These are phyloP conservation scores for Nanger granti DNA, from an alignment of 2,113 vertebrate species.

Conservation along the genomic window DNA sequence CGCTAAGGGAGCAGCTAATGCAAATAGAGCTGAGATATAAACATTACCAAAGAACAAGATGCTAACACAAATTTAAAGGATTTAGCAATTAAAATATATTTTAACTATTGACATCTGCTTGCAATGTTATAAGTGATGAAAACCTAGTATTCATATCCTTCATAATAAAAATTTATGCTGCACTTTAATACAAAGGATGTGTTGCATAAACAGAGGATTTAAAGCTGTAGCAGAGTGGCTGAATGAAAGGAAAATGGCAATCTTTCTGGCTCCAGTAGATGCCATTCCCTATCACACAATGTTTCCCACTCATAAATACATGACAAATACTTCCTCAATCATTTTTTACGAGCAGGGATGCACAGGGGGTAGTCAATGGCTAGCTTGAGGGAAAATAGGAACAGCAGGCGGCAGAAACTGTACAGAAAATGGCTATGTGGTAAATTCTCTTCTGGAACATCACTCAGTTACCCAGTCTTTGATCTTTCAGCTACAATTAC, in stretches of 20 bases:
- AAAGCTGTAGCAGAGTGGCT: constrained; percentile 77
- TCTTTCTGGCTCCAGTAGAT: constrained; percentile 90
- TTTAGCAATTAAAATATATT: constrained; percentile 73
- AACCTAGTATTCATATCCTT: constrained; percentile 74
- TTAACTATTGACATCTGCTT: constrained; percentile 77
- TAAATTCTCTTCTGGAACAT: constrained; percentile 98
- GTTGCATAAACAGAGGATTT: constrained; percentile 81
- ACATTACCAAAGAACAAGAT: constrained; percentile 60
- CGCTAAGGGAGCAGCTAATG: constrained; percentile 47
- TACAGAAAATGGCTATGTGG: constrained; percentile 94
- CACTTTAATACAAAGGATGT: constrained; percentile 78
- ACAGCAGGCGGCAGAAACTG: constrained; percentile 94
- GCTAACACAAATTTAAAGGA: constrained; percentile 69
- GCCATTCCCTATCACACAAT: constrained; percentile 94
- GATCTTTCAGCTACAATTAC: constrained; percentile 98
- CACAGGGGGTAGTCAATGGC: constrained; percentile 94
- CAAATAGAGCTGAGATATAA: constrained; percentile 68
- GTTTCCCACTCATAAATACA: constrained; percentile 98
- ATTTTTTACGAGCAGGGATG: constrained; percentile 99
- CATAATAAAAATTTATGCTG: constrained; percentile 75
- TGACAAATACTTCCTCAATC: constrained; percentile 99
- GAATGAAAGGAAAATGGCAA: constrained; percentile 81
- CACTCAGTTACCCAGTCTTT: constrained; percentile 93
- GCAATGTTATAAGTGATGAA: constrained; percentile 66
- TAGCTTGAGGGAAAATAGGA: constrained; percentile 96